These are phyloP conservation scores for Phragmatobia fuliginosa DNA, from an alignment of 2,888 invertebrate genomes.

Conservation along the genomic window DNA sequence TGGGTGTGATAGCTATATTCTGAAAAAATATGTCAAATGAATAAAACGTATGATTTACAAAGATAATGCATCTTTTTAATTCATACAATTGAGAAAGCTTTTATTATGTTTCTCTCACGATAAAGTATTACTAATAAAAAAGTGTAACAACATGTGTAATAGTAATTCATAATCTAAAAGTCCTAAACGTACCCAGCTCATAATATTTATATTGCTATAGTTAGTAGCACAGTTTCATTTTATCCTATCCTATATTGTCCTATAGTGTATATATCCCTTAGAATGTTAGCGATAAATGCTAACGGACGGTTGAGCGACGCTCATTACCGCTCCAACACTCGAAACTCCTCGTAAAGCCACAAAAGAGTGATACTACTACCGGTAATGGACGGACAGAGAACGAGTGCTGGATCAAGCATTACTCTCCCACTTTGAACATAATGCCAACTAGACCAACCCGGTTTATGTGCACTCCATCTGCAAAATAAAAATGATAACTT, in stretches of 20 bases:
- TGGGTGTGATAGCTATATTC: background rate
- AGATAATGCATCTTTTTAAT: background rate
- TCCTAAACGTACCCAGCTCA: constrained; percentile 34
- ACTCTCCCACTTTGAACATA: constrained; percentile 54
- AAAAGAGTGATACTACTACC: constrained; percentile 51
- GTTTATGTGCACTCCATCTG: constrained; percentile 41
- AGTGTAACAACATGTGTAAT: background rate
- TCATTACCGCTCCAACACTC: constrained; percentile 54
- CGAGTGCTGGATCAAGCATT: constrained; percentile 58
- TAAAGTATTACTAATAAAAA: no score
- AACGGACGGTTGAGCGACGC: constrained; percentile 51
- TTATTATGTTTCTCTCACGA: background rate
- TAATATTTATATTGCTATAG: constrained; percentile 46
- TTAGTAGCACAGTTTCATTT: constrained; percentile 47
- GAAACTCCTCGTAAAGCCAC: constrained; percentile 53
- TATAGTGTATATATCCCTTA: no score
- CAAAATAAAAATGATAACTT: constrained; percentile 48
- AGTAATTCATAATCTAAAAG: constrained; percentile 11
- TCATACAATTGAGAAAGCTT: no score
- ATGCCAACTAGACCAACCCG: constrained; percentile 47
- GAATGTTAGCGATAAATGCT: constrained; percentile 49
- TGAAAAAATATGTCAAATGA: background rate
- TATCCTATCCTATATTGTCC: no score
- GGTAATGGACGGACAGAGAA: constrained; percentile 50
- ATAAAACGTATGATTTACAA: background rate